phyloP scores from a whole-genome alignment of 2,797 vertebrate genomes.

The Chrysocyon brachyurus region DNA sequence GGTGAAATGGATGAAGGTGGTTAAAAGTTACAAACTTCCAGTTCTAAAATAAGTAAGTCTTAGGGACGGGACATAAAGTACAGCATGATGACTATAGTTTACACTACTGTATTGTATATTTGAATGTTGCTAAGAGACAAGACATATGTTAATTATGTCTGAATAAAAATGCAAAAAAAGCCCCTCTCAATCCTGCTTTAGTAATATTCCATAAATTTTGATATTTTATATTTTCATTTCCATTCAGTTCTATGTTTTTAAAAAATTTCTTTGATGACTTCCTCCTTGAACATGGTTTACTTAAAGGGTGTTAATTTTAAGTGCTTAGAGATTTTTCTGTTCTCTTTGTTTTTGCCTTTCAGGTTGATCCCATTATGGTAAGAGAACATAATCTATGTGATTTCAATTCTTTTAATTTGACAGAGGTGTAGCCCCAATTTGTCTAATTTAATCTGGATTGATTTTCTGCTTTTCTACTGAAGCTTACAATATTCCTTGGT shows the following conservation, averaged over 20 bases:
- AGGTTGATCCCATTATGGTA: background rate
- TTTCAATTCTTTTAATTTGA: background rate
- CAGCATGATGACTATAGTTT: background rate
- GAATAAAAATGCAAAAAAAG: background rate
- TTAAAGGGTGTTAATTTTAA: background rate
- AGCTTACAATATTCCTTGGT: background rate
- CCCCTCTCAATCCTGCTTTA: background rate
- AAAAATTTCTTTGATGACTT: background rate
- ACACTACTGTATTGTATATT: background rate
- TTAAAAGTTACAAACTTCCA: background rate
- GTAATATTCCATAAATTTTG: background rate
- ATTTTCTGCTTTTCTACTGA: background rate
- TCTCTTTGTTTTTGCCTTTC: background rate
- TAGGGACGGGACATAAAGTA: background rate
- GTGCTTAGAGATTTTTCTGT: background rate
- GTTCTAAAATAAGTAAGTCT: background rate
- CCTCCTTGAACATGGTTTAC: background rate
- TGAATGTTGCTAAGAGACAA: background rate
- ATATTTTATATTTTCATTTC: background rate
- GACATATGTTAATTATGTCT: background rate
- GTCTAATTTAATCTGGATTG: background rate
- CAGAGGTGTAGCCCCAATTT: background rate
- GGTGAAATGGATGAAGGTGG: background rate
- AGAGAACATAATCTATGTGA: background rate
- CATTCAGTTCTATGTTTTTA: background rate